phyloP scores from a whole-genome alignment of 2,888 invertebrate genomes.

The Thera britannica region DNA sequence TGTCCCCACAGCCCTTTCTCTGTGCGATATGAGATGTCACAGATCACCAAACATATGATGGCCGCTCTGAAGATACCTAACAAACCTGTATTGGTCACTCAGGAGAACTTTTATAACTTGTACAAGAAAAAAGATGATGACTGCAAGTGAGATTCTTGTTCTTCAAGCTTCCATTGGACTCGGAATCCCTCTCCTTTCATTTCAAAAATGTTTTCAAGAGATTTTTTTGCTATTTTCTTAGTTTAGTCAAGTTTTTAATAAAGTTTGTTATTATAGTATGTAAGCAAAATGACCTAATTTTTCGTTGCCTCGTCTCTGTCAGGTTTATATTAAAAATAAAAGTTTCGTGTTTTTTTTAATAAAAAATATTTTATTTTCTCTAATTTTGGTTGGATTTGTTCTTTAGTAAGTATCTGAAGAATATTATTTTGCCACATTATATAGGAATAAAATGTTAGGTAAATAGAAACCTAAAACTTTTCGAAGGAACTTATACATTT shows the following conservation, averaged over 20 bases:
- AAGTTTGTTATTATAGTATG: background rate
- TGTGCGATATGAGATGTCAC: conserved; percentile 34
- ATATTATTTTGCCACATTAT: background rate
- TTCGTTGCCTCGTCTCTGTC: background rate
- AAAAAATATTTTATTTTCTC: conserved; percentile 3
- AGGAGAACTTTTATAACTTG: conserved; percentile 22
- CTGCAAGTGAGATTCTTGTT: conserved; percentile 8
- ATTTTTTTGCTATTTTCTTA: background rate
- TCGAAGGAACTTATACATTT: background rate
- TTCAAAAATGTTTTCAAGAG: background rate
- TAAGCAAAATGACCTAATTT: background rate
- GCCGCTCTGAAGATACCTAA: background rate
- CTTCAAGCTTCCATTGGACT: too few relatives aligned
- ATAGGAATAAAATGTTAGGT: background rate
- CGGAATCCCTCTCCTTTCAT: too few relatives aligned
- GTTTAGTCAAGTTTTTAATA: background rate
- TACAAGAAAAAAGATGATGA: conserved; percentile 17
- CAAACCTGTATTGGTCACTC: conserved; percentile 21
- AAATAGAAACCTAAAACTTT: background rate
- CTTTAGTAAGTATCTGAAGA: background rate
- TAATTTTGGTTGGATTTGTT: background rate
- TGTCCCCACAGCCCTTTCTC: conserved; percentile 53
- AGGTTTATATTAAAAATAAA: conserved; percentile 9
- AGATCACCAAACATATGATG: conserved; percentile 26
- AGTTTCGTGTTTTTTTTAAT: background rate